Conservation (phyloP, 2,113 vertebrate species). For the Machaerirhynchus nigripectus region DNA sequence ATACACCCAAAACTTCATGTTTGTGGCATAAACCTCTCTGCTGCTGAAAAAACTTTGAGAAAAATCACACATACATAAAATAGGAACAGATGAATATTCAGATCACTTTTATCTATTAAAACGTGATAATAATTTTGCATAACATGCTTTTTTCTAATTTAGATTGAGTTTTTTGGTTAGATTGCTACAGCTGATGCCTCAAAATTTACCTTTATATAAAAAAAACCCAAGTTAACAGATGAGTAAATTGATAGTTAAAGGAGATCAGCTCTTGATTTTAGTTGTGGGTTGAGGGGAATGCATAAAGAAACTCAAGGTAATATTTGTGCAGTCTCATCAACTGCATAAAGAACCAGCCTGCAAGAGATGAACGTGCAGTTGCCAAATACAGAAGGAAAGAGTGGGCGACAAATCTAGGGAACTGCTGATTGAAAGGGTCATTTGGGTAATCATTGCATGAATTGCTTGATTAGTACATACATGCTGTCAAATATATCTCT, state of each 20-base stretch:
- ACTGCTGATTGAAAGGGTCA: background rate
- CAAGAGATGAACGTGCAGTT: background rate
- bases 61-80: background rate
- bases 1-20: background rate
- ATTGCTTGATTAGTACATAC: accelerated
- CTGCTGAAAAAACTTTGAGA: background rate
- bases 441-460: background rate
- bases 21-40: background rate
- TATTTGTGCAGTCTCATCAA: background rate
- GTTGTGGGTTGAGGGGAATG: background rate
- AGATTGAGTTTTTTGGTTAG: background rate
- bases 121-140: background rate
- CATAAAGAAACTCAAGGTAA: background rate
- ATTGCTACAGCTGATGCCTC: background rate
- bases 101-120: background rate
- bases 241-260: background rate
- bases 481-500: background rate
- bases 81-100: background rate
- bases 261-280: background rate
- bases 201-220: background rate
- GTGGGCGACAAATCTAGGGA: background rate
- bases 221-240: background rate
- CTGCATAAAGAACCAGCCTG: background rate
- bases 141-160: background rate
- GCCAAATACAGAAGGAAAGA: background rate